Base-by-base conservation (phyloP, 2,797 vertebrate genomes). In the Lindbergichthys nudifrons region DNA sequence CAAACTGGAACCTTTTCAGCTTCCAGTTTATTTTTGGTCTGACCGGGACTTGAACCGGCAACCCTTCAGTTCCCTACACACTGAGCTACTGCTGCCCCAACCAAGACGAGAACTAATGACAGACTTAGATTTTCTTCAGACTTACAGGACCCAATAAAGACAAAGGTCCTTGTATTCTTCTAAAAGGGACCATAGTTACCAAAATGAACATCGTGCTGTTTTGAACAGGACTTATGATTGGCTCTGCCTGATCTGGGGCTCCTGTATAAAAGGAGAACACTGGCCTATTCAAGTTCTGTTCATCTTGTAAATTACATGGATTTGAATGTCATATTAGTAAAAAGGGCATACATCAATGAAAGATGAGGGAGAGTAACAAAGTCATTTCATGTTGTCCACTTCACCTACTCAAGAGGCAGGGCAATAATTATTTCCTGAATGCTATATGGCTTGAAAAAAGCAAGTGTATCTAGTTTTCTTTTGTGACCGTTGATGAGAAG, bases 231-330 rank as follows among this genome's bases (percentile, higher is more conserved):
- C 32, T 36, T 36, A 36, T 36, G 8, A 36, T 9, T 36, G 9
- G 8, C 95, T 95, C 26, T 83, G 83, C 53, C 88, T 92, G 71
- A 95, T 94, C 81, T 95, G 94, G 26, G 94, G 92, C 58, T 95
- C 93, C 94, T 95, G 13, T 3, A 5, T 26, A 10, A 4, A 14
- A 15, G 1, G 4, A 51, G 36, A 51, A 47, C 30, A 70, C 23
- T 41, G 32, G 26, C 50, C 10, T 32, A 5, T 19, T 51, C 15
- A 54, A 32, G 21, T 51, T 48, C 45, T 43, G 10, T 45, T n/a
- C 53, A 21, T 68, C 14, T 62, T 19, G 11, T 69, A 47, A 42
- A 76, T 54, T 8, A 62, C 18, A 54, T 30, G 5, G 39, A 69
- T 66, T 68, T 75, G 10, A 32, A 47, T 45, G 45, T 50, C 63